These are phyloP conservation scores for Microtus montanus DNA, from an alignment of 2,113 vertebrate genomes.

Conservation along the genomic window DNA sequence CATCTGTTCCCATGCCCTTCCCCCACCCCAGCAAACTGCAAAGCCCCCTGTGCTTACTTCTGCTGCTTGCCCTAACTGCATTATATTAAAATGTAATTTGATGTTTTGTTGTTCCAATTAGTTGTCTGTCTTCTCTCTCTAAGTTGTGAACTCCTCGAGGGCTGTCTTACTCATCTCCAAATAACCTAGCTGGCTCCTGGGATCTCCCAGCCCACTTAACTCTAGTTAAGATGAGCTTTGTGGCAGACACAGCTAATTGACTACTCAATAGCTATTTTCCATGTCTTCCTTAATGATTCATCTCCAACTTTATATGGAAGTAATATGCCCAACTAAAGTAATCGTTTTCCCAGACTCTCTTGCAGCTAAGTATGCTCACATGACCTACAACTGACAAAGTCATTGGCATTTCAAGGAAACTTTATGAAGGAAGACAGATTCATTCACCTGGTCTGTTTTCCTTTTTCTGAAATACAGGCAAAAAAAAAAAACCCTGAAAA, in stretches of 20 bases:
- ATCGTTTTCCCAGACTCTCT: constrained; percentile 47
- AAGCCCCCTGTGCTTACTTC: background rate
- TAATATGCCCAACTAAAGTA: background rate
- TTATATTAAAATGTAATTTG: constrained; percentile 60
- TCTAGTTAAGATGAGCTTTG: constrained; percentile 65
- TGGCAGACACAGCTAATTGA: constrained; percentile 58
- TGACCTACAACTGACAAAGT: background rate
- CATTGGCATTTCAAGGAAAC: background rate
- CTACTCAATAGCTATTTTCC: constrained; percentile 48
- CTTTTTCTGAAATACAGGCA: background rate
- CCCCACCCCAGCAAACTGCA: background rate
- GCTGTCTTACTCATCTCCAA: constrained; percentile 68
- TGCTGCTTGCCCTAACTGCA: background rate
- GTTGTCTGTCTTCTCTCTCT: constrained; percentile 51
- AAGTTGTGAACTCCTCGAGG: constrained; percentile 58
- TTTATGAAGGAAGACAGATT: constrained; percentile 23
- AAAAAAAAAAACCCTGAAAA: background rate
- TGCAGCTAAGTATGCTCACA: constrained; percentile 30
- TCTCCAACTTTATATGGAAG: background rate
- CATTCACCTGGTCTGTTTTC: background rate
- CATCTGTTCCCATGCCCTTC: background rate
- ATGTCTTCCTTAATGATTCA: constrained; percentile 52
- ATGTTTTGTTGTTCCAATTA: constrained; percentile 55
- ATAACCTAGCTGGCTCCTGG: constrained; percentile 65
- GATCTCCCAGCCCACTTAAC: constrained; percentile 71